Percentiles rank a stretch among this genome's conserved stretches.
phyloP scores from a whole-genome alignment of 1,140 invertebrate genomes.

The Trichoplusia ni region DNA sequence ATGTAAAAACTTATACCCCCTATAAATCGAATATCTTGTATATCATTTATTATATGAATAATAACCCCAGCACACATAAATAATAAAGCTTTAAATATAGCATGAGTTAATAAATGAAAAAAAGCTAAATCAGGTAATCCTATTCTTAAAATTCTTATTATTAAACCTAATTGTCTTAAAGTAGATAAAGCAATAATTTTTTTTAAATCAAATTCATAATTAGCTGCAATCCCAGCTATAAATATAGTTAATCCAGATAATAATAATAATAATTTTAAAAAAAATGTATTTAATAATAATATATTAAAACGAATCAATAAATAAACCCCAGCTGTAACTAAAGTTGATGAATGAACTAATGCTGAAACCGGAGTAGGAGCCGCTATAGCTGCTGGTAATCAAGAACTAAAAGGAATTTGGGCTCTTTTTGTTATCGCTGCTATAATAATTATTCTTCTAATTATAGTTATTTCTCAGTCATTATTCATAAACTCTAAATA shows the following conservation, averaged over 20 bases:
- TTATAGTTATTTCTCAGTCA: constrained; percentile 32
- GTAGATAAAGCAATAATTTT: constrained; percentile 89
- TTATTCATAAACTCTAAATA: constrained; percentile 74
- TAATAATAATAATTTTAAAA: constrained; percentile 72
- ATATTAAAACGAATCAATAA: constrained; percentile 10
- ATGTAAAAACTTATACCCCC: constrained; percentile 49
- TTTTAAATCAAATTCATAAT: constrained; percentile 86
- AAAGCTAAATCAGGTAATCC: constrained; percentile 75
- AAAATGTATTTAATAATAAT: constrained; percentile 39
- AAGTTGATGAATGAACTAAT: constrained; percentile 88
- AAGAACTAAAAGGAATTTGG: not conserved
- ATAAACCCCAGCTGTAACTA: constrained; percentile 88
- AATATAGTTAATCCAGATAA: constrained; percentile 82
- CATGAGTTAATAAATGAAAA: constrained; percentile 73
- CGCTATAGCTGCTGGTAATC: constrained; percentile 86
- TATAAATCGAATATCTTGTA: constrained; percentile 85
- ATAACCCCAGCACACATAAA: constrained; percentile 54
- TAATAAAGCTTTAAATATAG: constrained; percentile 53
- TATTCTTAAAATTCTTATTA: constrained; percentile 83
- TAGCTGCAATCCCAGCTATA: constrained; percentile 81
- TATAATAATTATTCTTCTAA: constrained; percentile 66
- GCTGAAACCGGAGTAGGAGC: constrained; percentile 87
- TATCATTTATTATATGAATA: constrained; percentile 83
- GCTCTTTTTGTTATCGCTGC: constrained; percentile 1
- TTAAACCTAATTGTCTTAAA: constrained; percentile 86